phyloP scores from a whole-genome alignment of 2,113 vertebrate genomes.

The Rhabdomys dilectus region DNA sequence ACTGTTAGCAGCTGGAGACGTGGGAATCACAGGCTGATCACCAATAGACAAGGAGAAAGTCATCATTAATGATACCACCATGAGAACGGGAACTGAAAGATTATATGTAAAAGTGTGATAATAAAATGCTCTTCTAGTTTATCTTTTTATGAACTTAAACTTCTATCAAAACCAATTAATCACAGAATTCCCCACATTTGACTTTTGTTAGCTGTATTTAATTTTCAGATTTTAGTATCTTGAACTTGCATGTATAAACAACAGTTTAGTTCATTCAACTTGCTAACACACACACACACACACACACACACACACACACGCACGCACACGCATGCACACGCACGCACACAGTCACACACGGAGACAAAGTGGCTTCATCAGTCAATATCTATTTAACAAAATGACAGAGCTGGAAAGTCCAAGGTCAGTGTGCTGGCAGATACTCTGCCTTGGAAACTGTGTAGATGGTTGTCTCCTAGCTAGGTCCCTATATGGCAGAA shows the following conservation, averaged over 20 bases:
- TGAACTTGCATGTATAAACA: neutral
- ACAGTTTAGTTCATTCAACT: neutral
- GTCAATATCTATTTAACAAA: neutral
- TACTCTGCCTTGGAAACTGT: neutral
- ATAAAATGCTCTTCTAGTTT: neutral
- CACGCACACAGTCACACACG: neutral
- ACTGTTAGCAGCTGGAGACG: too few species aligned
- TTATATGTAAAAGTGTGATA: neutral
- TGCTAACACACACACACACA: neutral
- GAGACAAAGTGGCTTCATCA: neutral
- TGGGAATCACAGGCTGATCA: neutral
- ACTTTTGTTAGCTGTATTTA: neutral
- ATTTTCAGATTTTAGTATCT: neutral
- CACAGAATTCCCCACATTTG: neutral
- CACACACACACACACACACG: neutral
- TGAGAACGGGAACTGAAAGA: neutral
- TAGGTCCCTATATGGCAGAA: neutral
- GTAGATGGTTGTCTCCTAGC: neutral
- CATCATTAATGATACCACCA: neutral
- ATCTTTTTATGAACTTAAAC: neutral
- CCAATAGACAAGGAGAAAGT: neutral
- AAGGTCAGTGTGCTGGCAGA: too few species aligned
- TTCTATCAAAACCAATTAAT: conserved; percentile 16
- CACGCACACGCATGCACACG: too few species aligned
- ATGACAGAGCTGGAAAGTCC: neutral